These are phyloP conservation scores for Girardia tigrina DNA, from an alignment of 2,888 invertebrate genomes.

Conservation along the genomic window DNA sequence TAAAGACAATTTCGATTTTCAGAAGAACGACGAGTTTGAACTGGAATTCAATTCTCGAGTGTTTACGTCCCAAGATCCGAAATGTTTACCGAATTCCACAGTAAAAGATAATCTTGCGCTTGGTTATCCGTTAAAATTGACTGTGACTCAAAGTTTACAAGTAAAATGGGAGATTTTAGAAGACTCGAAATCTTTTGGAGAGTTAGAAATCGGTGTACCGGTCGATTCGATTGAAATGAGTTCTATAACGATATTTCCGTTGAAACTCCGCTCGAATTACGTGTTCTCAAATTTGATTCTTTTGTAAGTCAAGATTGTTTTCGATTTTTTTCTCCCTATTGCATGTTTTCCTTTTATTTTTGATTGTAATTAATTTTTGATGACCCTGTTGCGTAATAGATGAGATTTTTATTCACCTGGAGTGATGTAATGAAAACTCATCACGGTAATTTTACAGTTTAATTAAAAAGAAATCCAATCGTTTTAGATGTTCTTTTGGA, in stretches of 20 bases:
- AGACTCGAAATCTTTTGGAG: background rate
- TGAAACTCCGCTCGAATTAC: background rate
- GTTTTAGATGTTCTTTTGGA: background rate
- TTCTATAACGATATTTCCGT: background rate
- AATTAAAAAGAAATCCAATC: background rate
- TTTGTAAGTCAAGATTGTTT: too few relatives aligned
- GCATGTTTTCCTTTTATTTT: too few relatives aligned
- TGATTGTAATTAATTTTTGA: too few relatives aligned
- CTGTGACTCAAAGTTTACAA: background rate
- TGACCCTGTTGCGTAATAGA: too few relatives aligned
- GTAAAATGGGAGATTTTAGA: background rate
- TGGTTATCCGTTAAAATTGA: background rate
- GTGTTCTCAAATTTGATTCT: too few relatives aligned
- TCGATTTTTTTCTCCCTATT: too few relatives aligned
- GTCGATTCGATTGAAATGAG: background rate
- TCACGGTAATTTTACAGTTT: too few relatives aligned
- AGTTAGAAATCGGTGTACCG: background rate
- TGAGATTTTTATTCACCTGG: too few relatives aligned
- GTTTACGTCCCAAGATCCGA: background rate
- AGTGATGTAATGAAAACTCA: too few relatives aligned
- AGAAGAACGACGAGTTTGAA: background rate
- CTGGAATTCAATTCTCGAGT: background rate
- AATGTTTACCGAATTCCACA: background rate
- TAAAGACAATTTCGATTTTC: background rate
- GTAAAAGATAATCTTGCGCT: background rate